Percentiles rank a stretch among this genome's conserved stretches.
Conservation (phyloP, 2,888 invertebrate species). For the Ectemnius cavifrons region DNA sequence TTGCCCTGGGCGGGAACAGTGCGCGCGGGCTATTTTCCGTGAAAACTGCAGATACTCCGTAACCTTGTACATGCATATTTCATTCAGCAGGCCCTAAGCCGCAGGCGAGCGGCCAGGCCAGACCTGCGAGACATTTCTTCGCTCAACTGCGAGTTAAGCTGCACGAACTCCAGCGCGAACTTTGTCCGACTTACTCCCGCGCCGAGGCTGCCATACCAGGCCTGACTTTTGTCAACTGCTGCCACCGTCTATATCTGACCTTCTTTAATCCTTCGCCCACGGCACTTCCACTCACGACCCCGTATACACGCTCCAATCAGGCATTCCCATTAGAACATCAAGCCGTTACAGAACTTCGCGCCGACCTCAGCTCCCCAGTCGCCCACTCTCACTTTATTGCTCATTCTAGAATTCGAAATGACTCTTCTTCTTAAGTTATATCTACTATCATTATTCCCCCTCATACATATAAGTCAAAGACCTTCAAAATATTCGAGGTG, state of each 20-base stretch:
- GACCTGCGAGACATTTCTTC: slow-evolving; percentile 55
- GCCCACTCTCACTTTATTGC: background rate
- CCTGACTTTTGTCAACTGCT: slow-evolving; percentile 1
- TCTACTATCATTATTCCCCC: too few species aligned
- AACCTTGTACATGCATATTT: slow-evolving; percentile 73
- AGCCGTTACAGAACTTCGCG: background rate
- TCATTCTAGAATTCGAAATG: background rate
- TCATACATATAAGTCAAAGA: too few species aligned
- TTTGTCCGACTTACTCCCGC: slow-evolving; percentile 58
- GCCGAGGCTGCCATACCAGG: slow-evolving; percentile 20
- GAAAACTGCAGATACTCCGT: slow-evolving; percentile 66
- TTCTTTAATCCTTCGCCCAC: slow-evolving; percentile 24
- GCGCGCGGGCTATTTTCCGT: slow-evolving; percentile 62
- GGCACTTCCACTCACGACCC: slow-evolving; percentile 43
- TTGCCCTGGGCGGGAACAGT: slow-evolving; percentile 32
- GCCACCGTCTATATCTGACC: slow-evolving; percentile 17
- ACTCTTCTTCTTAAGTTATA: too few species aligned
- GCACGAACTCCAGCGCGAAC: slow-evolving; percentile 64
- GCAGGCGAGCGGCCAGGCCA: slow-evolving; percentile 48
- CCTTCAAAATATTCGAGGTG: too few species aligned
- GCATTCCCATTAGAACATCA: background rate
- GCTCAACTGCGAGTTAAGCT: slow-evolving; percentile 46
- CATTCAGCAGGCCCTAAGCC: slow-evolving; percentile 66
- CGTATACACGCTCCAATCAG: slow-evolving; percentile 26
- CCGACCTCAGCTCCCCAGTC: background rate